Evolutionary conservation across 2,888 invertebrate genomes (phyloP), one percentile per base, ranked within the genome.

Genomic region (Chesias legatella): DNA sequence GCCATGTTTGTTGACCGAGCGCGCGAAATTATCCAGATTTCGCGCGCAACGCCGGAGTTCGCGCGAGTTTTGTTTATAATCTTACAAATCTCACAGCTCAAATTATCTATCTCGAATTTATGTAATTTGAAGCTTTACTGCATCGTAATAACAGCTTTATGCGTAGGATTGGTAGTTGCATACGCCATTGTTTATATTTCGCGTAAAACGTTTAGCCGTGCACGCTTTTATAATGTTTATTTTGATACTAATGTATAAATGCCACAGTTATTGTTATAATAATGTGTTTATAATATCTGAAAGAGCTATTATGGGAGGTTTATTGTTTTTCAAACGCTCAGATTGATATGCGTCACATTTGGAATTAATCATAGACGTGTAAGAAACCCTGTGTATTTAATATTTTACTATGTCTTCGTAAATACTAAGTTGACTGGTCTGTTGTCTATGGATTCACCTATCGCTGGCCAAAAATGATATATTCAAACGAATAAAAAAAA

Each of bases 1-100:
- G 66, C 73, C 73, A 72, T 79, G 76, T 79, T 80, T 81, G 73
- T 79, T 78, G 72, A 67, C 60, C 49, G 61, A 73, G 57, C 71
- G 70, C 76, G 76, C 71, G 82, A 83, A 83, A 79, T 80, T 79
- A 80, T 79, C 80, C 83, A 83, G 82, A 82, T 79, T 79, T 78
- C 70, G 73, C 74, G 68, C 67, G 72, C 71, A 51, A 63, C 66
- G 53, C 64, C 63, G 56, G 50, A 67, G 53, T 65, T 63, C 57
- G 50, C 58, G 59, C 53, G 58, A 51, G 48, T 49, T 46, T 64
- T 75, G 80, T 81, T 77, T 79, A 77, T 66, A 56, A 62, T 48
- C 67, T 64, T 57, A 64, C 70, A 62, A 63, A 68, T 72, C 47
- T 48, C 27, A 43, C 58, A 55, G 63, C 53, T 48, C 53, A 62